Conservation (phyloP, 2,797 vertebrate species). For the Acridotheres tristis region DNA sequence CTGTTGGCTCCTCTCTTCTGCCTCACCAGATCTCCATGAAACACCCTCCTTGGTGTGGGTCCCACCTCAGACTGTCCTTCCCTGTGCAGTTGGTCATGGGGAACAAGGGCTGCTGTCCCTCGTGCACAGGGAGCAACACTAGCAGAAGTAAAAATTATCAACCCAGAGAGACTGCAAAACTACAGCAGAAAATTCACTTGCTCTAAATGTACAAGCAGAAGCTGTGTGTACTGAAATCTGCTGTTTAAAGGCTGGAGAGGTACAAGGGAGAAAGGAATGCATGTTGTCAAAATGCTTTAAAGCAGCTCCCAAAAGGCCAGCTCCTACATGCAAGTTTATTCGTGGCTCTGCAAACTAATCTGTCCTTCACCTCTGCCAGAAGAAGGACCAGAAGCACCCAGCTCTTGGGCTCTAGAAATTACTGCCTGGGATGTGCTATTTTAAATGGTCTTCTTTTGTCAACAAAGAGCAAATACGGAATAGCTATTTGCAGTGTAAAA, state of each 20-base stretch:
- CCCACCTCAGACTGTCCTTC: neutral
- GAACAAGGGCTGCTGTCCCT: neutral
- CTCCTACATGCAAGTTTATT: neutral
- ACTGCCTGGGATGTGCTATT: neutral
- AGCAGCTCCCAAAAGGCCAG: neutral
- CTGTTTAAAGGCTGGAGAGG: neutral
- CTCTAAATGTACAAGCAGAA: neutral
- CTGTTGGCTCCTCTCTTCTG: neutral
- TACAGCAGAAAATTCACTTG: neutral
- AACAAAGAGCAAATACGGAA: neutral
- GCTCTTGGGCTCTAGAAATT: neutral
- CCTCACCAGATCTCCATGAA: neutral
- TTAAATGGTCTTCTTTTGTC: neutral
- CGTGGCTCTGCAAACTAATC: neutral
- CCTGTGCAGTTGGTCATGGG: fast-evolving
- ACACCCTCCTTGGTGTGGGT: neutral
- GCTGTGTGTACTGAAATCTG: neutral
- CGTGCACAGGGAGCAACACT: fast-evolving
- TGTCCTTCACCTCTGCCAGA: neutral
- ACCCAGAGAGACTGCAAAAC: neutral
- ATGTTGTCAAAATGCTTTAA: neutral
- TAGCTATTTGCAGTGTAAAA: neutral
- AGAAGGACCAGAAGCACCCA: neutral
- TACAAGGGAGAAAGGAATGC: neutral
- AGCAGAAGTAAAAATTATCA: neutral